Evolutionary conservation across 2,797 vertebrate genomes (phyloP), one percentile per base, ranked within the genome.

Genomic region (Coilia nasus): DNA sequence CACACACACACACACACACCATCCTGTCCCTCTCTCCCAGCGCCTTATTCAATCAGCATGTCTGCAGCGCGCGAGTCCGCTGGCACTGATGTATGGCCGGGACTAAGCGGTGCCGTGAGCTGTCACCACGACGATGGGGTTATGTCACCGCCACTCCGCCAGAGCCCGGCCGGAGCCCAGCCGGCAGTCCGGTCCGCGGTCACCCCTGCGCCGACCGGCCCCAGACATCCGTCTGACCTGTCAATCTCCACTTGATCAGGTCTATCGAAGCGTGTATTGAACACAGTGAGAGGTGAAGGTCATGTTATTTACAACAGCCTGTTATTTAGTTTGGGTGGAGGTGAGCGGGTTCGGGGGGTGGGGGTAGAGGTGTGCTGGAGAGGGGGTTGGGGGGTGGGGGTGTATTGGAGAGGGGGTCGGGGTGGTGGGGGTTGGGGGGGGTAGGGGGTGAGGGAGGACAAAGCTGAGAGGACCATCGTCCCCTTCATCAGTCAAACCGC

Each of bases 81-180:
- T 95, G 95, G 94, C 95, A 95, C 93, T 96, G 96, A 96, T 96
- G 81, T 95, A 96, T 95, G 92, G 88, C 94, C 87, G 91, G 91
- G 93, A 91, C 91, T 90, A 89, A 86, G 87, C 88, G 84, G 88
- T 85, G 89, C 89, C 89, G 93, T 93, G 93, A 82, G 89, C 90
- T 90, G 90, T 95, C 94, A 92, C 92, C 84, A 90, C 90, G 89
- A 87, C 92, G 94, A 96, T 95, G 94, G 94, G 93, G 93, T 95
- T 95, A 95, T 95, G 95, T 95, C 94, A 94, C 92, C 92, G 91
- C 90, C 89, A 80, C 91, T 94, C 93, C 92, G 90, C 91, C 85
- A 88, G 88, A 91, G 93, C 95, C 71, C 35, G 5, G 35, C 35
- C 35, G 35, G n/a, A 94, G 93, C 93, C 93, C 92, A 88, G 89